Evolutionary conservation across 2,888 invertebrate species (phyloP).

Genomic region (Xestia c-nigrum): DNA sequence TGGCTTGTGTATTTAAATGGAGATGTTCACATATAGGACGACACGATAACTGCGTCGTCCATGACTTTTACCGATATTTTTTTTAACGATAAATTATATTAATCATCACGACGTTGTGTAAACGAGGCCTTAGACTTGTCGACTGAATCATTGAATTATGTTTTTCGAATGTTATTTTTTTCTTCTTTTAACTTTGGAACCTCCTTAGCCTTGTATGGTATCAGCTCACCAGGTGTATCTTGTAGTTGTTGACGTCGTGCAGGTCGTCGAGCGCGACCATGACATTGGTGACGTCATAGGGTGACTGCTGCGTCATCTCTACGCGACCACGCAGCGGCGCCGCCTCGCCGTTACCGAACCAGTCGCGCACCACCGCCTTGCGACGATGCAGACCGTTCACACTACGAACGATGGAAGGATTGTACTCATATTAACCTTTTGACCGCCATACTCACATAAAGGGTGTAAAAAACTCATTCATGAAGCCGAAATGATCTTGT

Average conservation of each 20-base stretch:
- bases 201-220: too few species aligned
- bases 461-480: too few species aligned
- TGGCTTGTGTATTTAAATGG: too few species aligned
- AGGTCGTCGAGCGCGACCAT: slow-evolving; percentile 94
- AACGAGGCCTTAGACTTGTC: too few species aligned
- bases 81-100: too few species aligned
- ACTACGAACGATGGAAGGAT: slow-evolving; percentile 80
- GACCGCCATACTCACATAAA: too few species aligned
- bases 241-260: slow-evolving; percentile 93
- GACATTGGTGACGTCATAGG: slow-evolving; percentile 95
- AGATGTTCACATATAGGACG: too few species aligned
- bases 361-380: slow-evolving; percentile 96
- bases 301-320: slow-evolving; percentile 96
- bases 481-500: too few species aligned
- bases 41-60: too few species aligned
- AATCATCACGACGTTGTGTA: too few species aligned
- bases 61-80: too few species aligned
- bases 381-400: slow-evolving; percentile 94
- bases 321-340: slow-evolving; percentile 93
- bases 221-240: slow-evolving; percentile 94
- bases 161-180: background rate
- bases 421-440: background rate
- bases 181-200: background rate
- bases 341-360: slow-evolving; percentile 95
- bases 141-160: too few species aligned